phyloP scores from a whole-genome alignment of 2,113 vertebrate genomes.

The Thunnus maccoyii region DNA sequence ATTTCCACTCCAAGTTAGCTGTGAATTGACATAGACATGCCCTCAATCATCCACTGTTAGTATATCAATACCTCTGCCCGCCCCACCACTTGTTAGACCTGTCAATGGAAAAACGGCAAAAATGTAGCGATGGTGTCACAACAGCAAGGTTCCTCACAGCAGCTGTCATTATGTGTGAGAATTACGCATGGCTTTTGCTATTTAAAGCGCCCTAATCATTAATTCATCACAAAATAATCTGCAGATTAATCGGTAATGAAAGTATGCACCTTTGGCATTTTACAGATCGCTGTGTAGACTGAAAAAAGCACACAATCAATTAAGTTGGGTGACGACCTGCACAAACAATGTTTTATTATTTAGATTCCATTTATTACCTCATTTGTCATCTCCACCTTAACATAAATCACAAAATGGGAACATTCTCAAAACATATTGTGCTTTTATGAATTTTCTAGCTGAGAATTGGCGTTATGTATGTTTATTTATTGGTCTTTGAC shows the following conservation, averaged over 20 bases:
- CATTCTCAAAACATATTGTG: too few species aligned
- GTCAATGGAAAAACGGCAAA: neutral
- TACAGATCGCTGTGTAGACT: too few species aligned
- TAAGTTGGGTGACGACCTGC: neutral
- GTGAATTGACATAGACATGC: too few species aligned
- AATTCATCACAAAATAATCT: neutral
- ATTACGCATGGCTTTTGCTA: neutral
- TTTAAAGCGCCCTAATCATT: neutral
- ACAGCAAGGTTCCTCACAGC: neutral
- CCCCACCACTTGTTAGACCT: neutral
- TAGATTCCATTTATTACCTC: neutral
- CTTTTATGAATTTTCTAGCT: too few species aligned
- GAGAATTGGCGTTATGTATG: too few species aligned
- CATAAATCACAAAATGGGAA: too few species aligned
- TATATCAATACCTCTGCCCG: neutral
- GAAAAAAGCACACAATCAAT: slow-evolving; percentile 11
- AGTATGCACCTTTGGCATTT: too few species aligned
- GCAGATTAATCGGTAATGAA: too few species aligned
- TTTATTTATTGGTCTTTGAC: too few species aligned
- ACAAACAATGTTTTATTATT: slow-evolving; percentile 28
- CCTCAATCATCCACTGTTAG: too few species aligned
- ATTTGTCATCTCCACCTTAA: neutral
- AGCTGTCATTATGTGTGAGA: neutral
- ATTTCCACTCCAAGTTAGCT: too few species aligned
- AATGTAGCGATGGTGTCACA: neutral